Evolutionary conservation across 2,888 invertebrate genomes (phyloP).

Genomic region (Erynnis tages): DNA sequence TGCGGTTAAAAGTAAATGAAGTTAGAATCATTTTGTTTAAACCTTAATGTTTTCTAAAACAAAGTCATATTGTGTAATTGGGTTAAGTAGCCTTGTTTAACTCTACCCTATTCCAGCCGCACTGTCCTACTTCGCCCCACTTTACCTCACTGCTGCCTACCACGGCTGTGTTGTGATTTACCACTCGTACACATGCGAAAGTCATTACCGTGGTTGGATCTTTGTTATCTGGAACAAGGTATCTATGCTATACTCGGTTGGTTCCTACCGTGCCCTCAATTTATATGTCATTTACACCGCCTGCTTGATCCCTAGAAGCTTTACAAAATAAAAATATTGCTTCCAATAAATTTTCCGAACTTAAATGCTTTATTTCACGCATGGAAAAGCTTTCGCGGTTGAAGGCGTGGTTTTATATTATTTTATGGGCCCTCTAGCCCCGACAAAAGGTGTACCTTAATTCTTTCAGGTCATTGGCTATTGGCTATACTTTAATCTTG

Average conservation of each 20-base stretch:
- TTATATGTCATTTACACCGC: neutral
- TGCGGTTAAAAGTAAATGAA: no score
- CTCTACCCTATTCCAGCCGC: neutral
- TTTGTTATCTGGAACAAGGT: slow-evolving; percentile 13
- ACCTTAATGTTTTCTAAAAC: no score
- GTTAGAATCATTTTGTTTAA: no score
- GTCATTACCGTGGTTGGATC: neutral
- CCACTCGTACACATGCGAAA: slow-evolving; percentile 13
- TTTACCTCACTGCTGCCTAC: neutral
- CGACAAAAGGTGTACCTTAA: neutral
- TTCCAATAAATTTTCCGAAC: neutral
- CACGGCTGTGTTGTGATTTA: slow-evolving; percentile 4
- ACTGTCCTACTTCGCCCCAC: neutral
- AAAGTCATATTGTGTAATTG: no score
- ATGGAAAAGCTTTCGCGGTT: neutral
- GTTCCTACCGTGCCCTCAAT: neutral
- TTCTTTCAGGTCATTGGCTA: neutral
- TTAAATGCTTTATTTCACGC: slow-evolving; percentile 7
- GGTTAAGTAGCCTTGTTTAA: no score
- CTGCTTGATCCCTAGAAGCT: no score
- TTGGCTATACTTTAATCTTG: no score
- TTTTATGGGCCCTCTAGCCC: neutral
- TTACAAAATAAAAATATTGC: neutral
- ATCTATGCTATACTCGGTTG: slow-evolving; percentile 1
- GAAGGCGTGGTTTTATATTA: neutral